A percentile compares a stretch with the other conserved stretches of the same genome.
Evolutionary conservation across 2,113 vertebrate species (phyloP).

Genomic region (Dicaeum eximium): DNA sequence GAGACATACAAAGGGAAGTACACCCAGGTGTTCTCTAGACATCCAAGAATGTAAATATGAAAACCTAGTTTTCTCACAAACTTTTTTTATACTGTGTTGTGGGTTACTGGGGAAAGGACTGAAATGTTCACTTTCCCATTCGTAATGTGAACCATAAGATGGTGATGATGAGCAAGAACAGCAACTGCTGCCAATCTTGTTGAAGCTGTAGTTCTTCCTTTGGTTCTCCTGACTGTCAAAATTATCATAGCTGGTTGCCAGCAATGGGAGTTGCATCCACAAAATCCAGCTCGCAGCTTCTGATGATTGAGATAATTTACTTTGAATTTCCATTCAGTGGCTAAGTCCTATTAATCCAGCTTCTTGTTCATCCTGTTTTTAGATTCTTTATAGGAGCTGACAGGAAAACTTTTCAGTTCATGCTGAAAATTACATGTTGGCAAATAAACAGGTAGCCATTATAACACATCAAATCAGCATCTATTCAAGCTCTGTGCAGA

Average conservation of each 20-base stretch:
- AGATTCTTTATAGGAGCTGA: neutral
- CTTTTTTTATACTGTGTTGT: neutral
- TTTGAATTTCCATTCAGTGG: neutral
- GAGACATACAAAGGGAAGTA: neutral
- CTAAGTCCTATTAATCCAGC: neutral
- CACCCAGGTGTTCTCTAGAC: neutral
- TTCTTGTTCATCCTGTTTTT: neutral
- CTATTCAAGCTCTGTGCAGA: neutral
- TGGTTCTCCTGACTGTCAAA: neutral
- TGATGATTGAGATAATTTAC: neutral
- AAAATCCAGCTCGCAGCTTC: neutral
- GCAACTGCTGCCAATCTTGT: neutral
- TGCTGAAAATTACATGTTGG: neutral
- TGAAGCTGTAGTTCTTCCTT: neutral
- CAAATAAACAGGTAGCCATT: constrained; percentile 14
- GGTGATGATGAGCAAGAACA: neutral
- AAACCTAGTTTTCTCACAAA: neutral
- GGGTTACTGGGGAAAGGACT: neutral
- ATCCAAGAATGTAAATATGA: neutral
- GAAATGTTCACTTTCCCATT: neutral
- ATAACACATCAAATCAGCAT: neutral
- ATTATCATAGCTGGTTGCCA: neutral
- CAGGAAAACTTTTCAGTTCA: neutral
- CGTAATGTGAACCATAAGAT: neutral
- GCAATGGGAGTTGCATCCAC: neutral